Evolutionary conservation across 2,113 vertebrate species (phyloP).

Genomic region (Gavia stellata): DNA sequence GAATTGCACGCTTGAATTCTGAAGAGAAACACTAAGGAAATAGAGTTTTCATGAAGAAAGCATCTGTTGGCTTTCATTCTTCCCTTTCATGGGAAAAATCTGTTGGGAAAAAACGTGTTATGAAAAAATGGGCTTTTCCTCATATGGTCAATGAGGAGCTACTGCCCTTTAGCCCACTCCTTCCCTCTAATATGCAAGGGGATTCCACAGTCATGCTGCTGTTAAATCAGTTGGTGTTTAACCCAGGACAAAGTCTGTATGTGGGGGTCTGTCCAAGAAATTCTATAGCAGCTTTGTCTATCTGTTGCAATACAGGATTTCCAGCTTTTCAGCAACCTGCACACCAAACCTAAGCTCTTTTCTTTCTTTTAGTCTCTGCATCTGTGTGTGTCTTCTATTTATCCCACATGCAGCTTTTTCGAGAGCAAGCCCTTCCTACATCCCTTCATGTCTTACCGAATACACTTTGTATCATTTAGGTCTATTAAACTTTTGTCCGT

Average conservation of each 20-base stretch:
- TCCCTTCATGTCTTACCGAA: not conserved
- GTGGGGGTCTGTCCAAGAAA: not conserved
- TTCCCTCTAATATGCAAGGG: not conserved
- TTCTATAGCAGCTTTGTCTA: not conserved
- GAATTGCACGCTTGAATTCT: conserved; percentile 41
- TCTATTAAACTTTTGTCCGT: not conserved
- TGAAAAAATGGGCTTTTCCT: conserved; percentile 41
- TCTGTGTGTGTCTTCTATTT: not conserved
- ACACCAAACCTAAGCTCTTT: not conserved
- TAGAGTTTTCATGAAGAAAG: conserved; percentile 39
- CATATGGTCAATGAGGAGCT: conserved; percentile 30
- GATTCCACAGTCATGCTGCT: not conserved
- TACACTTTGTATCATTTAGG: not conserved
- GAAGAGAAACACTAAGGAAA: conserved; percentile 45
- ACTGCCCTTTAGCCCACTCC: not conserved
- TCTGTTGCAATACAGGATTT: not conserved
- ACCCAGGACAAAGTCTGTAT: not conserved
- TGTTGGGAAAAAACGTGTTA: conserved; percentile 42
- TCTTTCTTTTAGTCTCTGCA: fast-evolving
- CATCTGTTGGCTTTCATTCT: conserved; percentile 49
- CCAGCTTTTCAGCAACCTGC: not conserved
- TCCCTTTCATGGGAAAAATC: conserved; percentile 56
- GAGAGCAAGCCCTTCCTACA: not conserved
- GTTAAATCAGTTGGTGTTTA: not conserved
- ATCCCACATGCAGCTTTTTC: not conserved